Evolutionary conservation across 2,113 vertebrate species (phyloP).

Genomic region (Grus americana): DNA sequence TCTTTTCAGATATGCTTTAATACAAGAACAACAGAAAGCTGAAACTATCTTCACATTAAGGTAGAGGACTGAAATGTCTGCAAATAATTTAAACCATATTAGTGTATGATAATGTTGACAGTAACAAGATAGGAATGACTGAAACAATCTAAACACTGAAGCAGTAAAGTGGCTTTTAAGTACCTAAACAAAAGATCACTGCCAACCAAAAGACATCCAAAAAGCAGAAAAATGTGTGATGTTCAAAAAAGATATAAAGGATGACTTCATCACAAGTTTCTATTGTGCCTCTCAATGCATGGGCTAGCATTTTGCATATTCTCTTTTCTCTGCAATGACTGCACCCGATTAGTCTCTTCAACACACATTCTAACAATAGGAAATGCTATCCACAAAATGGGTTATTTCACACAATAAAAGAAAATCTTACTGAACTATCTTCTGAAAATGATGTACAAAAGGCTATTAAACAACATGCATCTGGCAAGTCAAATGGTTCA

Average conservation of each 20-base stretch:
- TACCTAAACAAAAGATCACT: conserved; percentile 42
- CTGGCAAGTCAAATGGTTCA: conserved; percentile 61
- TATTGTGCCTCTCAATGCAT: conserved; percentile 15
- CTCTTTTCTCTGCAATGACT: conserved; percentile 38
- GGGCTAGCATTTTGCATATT: conserved; percentile 37
- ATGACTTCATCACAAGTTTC: conserved; percentile 38
- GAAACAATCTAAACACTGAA: conserved; percentile 37
- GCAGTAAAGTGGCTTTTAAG: conserved; percentile 44
- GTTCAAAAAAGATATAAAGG: conserved; percentile 6
- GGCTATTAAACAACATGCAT: conserved; percentile 62
- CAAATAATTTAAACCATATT: conserved; percentile 52
- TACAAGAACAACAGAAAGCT: background rate
- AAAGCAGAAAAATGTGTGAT: conserved; percentile 36
- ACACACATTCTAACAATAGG: conserved; percentile 39
- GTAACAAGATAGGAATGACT: conserved; percentile 42
- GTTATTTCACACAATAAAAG: conserved; percentile 59
- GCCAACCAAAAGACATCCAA: conserved; percentile 31
- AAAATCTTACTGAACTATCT: conserved; percentile 60
- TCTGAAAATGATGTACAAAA: conserved; percentile 59
- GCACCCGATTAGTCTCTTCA: conserved; percentile 51
- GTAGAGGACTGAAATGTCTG: conserved; percentile 4
- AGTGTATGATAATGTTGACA: conserved; percentile 20
- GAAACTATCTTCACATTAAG: conserved; percentile 1
- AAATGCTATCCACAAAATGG: conserved; percentile 46
- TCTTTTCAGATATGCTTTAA: background rate